Evolutionary conservation across 2,888 invertebrate species (phyloP).

Genomic region (Bibio marci): DNA sequence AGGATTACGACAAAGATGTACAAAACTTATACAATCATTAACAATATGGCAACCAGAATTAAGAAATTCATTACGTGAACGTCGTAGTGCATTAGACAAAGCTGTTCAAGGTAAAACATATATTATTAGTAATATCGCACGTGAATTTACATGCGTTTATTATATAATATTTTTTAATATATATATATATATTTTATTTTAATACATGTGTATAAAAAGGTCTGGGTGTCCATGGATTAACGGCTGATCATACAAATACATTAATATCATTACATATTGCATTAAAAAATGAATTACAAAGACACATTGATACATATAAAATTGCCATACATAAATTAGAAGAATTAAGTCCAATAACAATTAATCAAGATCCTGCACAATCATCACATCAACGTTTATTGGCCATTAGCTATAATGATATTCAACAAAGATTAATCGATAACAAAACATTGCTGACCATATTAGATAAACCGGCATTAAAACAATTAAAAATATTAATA

Average conservation of each 20-base stretch:
- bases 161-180: too few species aligned
- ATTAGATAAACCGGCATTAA: slow-evolving; percentile 62
- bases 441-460: slow-evolving; percentile 79
- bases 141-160: too few species aligned
- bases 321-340: slow-evolving; percentile 74
- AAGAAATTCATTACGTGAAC: slow-evolving; percentile 46
- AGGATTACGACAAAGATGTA: slow-evolving; percentile 42
- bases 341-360: slow-evolving; percentile 40
- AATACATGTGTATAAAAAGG: too few species aligned
- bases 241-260: slow-evolving; percentile 42
- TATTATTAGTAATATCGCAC: too few species aligned
- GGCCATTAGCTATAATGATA: slow-evolving; percentile 66
- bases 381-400: slow-evolving; percentile 81
- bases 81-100: slow-evolving; percentile 58
- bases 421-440: slow-evolving; percentile 78
- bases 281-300: slow-evolving; percentile 65
- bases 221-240: slow-evolving; percentile 72
- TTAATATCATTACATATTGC: slow-evolving; percentile 67
- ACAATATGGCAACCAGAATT: slow-evolving; percentile 45
- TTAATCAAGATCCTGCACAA: slow-evolving; percentile 57
- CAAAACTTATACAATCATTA: slow-evolving; percentile 39
- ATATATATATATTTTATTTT: too few species aligned
- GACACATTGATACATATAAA: slow-evolving; percentile 73
- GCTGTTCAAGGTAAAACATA: slow-evolving; percentile 69
- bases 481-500: slow-evolving; percentile 52